Evolutionary conservation across 2,888 invertebrate genomes (phyloP).

Genomic region (Eupithecia vulgata): DNA sequence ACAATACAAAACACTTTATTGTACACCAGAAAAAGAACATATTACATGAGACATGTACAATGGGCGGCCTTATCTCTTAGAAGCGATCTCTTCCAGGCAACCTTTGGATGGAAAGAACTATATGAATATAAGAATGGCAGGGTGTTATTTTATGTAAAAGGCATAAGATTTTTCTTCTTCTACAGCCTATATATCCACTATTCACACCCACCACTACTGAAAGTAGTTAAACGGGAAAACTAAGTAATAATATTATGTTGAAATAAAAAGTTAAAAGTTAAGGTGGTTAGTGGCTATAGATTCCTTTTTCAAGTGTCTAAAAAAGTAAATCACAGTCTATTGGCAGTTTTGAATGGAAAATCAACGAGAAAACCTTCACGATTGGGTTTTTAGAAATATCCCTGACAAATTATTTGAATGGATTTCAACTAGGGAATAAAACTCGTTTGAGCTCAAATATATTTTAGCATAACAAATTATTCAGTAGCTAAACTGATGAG

Average conservation of each 20-base stretch:
- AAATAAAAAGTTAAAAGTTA: not conserved
- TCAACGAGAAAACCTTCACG: slow-evolving; percentile 15
- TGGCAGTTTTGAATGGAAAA: slow-evolving; percentile 22
- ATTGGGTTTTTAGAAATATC: slow-evolving; percentile 18
- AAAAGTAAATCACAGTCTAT: slow-evolving; percentile 4
- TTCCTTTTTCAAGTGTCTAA: not conserved
- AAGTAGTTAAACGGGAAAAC: too few relatives aligned
- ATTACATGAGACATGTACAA: too few relatives aligned
- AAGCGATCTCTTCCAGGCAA: too few relatives aligned
- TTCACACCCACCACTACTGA: too few relatives aligned
- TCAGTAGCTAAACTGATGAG: slow-evolving; percentile 16
- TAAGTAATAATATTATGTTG: not conserved
- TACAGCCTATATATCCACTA: too few relatives aligned
- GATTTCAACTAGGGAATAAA: not conserved
- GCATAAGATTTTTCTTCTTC: too few relatives aligned
- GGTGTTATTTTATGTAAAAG: not conserved
- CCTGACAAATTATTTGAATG: slow-evolving; percentile 25
- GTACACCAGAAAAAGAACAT: too few relatives aligned
- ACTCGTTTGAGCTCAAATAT: slow-evolving; percentile 5
- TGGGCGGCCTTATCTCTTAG: too few relatives aligned
- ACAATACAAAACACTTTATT: too few relatives aligned
- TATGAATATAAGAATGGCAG: too few relatives aligned
- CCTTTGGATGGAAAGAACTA: too few relatives aligned
- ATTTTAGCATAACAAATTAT: not conserved
- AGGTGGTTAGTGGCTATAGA: not conserved